Base-by-base conservation (phyloP, 1,140 invertebrate species). In the Frieseomelitta varia region DNA sequence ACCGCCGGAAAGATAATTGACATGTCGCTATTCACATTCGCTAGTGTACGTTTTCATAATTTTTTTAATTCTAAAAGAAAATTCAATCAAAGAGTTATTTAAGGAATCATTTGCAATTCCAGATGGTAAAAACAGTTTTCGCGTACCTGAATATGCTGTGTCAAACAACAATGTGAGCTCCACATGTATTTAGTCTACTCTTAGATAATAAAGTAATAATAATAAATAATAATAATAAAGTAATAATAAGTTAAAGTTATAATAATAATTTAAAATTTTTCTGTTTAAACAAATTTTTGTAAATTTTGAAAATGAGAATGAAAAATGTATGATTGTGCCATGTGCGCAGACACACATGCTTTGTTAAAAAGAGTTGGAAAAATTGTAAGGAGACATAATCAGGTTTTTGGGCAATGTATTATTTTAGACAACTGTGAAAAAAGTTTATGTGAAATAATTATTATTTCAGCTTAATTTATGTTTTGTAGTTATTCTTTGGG, bases 1-100 rank as follows among this genome's bases (percentile, higher is more conserved):
- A 91, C 91, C 15, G 91, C 89, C 67, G 90, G 91, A 71, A 91
- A 88, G 53, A 85, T 92, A 55, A 68, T 84, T 17, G 63, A 90
- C 15, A 79, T 91, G 55, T 91, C 91, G 0, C 19, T 92, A 14
- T 83, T 73, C 53, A 92, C 86, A 17, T 93, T 93, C 69, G 88
- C 87, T 51, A 71, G 77, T 73, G 92, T 93, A 86, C 72, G 90
- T 90, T 6, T 65, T 27, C 6, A n/a, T 27, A 83, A 56, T 10
- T 30, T 15, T 19, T 17, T 27, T 65, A 30, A 61, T 61, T 61
- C 17, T 17, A 6, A 30, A 4, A 39, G 8, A 8, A 6, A 15
- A 8, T 27, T 15, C n/a, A 1, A 0, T 63, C 14, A 30, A 30
- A 30, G 17, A 65, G 8, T 8, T 17, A 65, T 65, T 19, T 2